Base-by-base conservation (phyloP, 2,797 vertebrate species). In the Euthynnus affinis region DNA sequence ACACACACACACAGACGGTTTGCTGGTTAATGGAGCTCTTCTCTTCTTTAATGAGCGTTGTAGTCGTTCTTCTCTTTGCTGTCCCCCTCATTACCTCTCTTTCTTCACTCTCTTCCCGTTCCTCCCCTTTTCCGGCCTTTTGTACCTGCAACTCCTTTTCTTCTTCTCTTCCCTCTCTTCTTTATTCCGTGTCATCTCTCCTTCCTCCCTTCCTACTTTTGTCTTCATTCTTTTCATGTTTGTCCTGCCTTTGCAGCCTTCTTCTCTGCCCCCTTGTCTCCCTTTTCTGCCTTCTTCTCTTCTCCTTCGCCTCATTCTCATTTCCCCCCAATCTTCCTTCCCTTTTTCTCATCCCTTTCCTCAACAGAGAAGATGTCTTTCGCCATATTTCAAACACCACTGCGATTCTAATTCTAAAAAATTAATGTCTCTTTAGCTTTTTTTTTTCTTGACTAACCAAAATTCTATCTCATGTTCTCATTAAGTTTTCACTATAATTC, bases 11-110 rank as follows among this genome's bases (percentile, higher is more conserved):
- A 90, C 75, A 84, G 88, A 81, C 85, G 55, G 90, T 91, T 93
- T 91, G 87, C 88, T 92, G 92, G 86, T 92, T 92, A 93, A 92
- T 93, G 91, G 90, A 90, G 93, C 94, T 89, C 83, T 88, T 83
- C 92, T 92, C 83, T 88, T 91, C 89, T 92, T 93, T 92, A 92
- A 92, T 93, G 91, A 92, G 91, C 83, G 75, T 75, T 90, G 84
- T 85, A 90, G 88, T 89, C 83, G n/a, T 85, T 90, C 81, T 79
- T 89, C 82, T 89, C 87, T 87, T 80, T 22, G 57, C 85, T 89
- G 86, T 91, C 76, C 79, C 88, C 89, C 87, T 89, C 84, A 90
- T 90, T 89, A 91, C 88, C 88, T 89, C 79, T 65, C 70, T n/a
- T 62, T 81, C 83, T 76, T 84, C 82, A 53, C 53, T 74, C 25